Conservation (phyloP, 1,140 invertebrate genomes). For the Saccostrea glomerata region DNA sequence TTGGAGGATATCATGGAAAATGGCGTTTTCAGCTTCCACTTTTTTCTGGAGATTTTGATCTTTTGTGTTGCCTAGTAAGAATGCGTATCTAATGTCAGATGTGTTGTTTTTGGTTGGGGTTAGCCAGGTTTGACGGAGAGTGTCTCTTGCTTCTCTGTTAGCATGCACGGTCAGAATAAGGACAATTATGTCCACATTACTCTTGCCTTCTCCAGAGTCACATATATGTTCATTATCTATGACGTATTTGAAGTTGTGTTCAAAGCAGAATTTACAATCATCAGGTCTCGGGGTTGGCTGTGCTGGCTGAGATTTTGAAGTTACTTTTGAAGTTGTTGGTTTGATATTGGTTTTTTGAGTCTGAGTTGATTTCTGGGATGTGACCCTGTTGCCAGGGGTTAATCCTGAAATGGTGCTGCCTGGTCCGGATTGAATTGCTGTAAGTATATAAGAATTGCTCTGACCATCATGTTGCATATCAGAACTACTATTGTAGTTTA, state of each 20-base stretch:
- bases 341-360: background rate
- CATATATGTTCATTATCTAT: conserved; percentile 54
- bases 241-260: conserved; percentile 39
- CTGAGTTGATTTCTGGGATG: background rate
- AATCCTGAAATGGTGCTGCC: background rate
- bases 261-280: conserved; percentile 37
- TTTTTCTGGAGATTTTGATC: conserved; percentile 3
- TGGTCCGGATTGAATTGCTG: background rate
- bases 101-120: conserved; percentile 58
- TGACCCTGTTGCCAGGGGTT: background rate
- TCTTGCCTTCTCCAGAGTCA: background rate
- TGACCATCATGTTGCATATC: background rate
- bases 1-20: conserved; percentile 86
- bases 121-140: conserved; percentile 60
- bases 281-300: conserved; percentile 32
- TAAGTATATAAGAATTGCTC: background rate
- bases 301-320: background rate
- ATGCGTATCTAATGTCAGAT: conserved; percentile 47
- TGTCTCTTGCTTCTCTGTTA: conserved; percentile 32
- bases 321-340: conserved; percentile 1
- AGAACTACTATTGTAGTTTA: background rate
- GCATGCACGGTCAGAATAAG: conserved; percentile 48
- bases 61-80: conserved; percentile 49
- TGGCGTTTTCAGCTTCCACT: conserved; percentile 81
- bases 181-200: conserved; percentile 31